phyloP scores from a whole-genome alignment of 2,888 invertebrate species.

The Thereva nobilitata region DNA sequence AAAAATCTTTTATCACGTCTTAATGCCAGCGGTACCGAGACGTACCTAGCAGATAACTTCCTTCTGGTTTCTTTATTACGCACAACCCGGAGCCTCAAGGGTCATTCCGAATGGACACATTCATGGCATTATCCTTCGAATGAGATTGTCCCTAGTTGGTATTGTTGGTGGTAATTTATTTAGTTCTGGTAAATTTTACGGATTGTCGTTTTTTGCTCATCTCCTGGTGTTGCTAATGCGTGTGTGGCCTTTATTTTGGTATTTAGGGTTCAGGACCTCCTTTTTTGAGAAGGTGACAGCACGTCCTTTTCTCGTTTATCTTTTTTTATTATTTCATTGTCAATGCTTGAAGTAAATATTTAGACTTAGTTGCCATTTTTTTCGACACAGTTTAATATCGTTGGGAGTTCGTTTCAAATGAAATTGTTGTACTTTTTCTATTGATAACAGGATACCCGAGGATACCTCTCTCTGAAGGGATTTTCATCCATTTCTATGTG shows the following conservation, averaged over 20 bases:
- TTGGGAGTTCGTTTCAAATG: neutral
- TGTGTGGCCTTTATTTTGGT: constrained; percentile 21
- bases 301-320: constrained; percentile 10
- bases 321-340: constrained; percentile 10
- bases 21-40: neutral
- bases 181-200: constrained; percentile 30
- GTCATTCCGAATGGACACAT: constrained; percentile 14
- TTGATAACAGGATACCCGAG: neutral
- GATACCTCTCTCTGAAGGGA: neutral
- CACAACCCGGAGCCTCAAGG: constrained; percentile 18
- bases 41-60: neutral
- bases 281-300: constrained; percentile 14
- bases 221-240: neutral
- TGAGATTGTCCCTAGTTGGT: constrained; percentile 15
- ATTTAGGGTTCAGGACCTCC: constrained; percentile 21
- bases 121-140: neutral
- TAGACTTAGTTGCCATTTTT: constrained; percentile 20
- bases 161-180: constrained; percentile 21
- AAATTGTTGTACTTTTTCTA: neutral
- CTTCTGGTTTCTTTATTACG: constrained; percentile 10
- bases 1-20: constrained; percentile 17
- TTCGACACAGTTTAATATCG: neutral
- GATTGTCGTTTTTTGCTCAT: constrained; percentile 12
- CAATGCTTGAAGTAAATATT: constrained; percentile 20
- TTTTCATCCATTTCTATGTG: neutral